These are phyloP conservation scores for Drosophila setifemur DNA, from an alignment of 1,140 invertebrate species.

Conservation along the genomic window DNA sequence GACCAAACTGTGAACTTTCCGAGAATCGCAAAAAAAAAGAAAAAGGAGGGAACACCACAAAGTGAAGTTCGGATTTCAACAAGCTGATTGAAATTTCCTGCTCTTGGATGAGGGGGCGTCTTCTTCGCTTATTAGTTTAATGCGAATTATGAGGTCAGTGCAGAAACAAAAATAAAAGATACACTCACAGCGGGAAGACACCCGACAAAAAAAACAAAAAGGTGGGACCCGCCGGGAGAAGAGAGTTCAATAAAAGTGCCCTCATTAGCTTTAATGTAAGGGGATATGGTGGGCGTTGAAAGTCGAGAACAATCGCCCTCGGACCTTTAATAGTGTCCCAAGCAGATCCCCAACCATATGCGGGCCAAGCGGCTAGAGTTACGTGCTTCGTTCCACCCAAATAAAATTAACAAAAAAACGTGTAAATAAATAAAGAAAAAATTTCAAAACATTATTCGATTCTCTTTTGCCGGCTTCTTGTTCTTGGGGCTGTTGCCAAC, in stretches of 20 bases:
- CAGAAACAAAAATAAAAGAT: constrained; percentile 10
- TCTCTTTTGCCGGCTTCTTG: constrained; percentile 1
- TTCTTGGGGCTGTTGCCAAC: not conserved
- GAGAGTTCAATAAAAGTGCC: constrained; percentile 39
- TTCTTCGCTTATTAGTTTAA: constrained; percentile 46
- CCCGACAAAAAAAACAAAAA: constrained; percentile 4
- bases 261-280: constrained; percentile 68
- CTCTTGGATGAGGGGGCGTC: constrained; percentile 31
- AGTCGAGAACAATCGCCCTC: constrained; percentile 27
- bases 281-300: constrained; percentile 55
- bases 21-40: constrained; percentile 14
- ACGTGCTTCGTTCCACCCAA: constrained; percentile 2
- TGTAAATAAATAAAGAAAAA: constrained; percentile 17
- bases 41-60: constrained; percentile 3
- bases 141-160: constrained; percentile 66
- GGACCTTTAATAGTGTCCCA: constrained; percentile 6
- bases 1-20: constrained; percentile 17
- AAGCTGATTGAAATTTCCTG: constrained; percentile 69
- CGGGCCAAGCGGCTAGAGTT: constrained; percentile 48
- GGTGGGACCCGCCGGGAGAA: not conserved
- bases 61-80: constrained; percentile 37
- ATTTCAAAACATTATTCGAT: constrained; percentile 23
- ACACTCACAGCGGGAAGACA: constrained; percentile 16
- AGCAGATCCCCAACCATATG: constrained; percentile 20
- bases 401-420: constrained; percentile 10